Evolutionary conservation across 2,113 vertebrate genomes (phyloP).

Genomic region (Falco punctatus): DNA sequence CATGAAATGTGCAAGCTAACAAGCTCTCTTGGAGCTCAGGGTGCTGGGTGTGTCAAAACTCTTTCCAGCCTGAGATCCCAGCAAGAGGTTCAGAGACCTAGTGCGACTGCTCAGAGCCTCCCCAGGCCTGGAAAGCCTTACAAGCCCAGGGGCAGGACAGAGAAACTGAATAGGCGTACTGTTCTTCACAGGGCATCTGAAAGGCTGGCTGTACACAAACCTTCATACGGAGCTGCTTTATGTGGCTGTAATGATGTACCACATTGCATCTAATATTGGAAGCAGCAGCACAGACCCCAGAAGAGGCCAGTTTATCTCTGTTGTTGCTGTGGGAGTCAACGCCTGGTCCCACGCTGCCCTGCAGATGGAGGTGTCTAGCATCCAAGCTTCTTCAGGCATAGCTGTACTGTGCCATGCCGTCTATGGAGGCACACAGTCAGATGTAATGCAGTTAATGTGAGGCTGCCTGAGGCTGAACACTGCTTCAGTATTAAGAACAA

Average conservation of each 20-base stretch:
- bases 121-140: neutral
- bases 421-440: fast-evolving
- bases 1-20: neutral
- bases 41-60: neutral
- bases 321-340: fast-evolving
- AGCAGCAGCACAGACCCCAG: neutral
- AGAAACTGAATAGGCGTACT: neutral
- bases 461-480: neutral
- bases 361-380: neutral
- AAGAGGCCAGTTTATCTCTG: neutral
- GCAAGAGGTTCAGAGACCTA: neutral
- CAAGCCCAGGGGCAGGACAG: neutral
- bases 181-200: neutral
- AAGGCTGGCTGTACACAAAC: neutral
- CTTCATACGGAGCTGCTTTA: neutral
- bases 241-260: neutral
- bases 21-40: neutral
- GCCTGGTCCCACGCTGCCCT: neutral
- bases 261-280: fast-evolving
- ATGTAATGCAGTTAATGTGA: neutral
- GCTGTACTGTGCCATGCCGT: fast-evolving
- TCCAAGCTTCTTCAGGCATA: neutral
- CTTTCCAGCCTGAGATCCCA: neutral
- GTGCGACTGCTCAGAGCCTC: neutral
- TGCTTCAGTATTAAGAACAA: neutral